Percentiles rank a stretch among this genome's conserved stretches.
These are phyloP conservation scores for Phodopus roborovskii DNA, from an alignment of 2,113 vertebrate species.

Conservation along the genomic window DNA sequence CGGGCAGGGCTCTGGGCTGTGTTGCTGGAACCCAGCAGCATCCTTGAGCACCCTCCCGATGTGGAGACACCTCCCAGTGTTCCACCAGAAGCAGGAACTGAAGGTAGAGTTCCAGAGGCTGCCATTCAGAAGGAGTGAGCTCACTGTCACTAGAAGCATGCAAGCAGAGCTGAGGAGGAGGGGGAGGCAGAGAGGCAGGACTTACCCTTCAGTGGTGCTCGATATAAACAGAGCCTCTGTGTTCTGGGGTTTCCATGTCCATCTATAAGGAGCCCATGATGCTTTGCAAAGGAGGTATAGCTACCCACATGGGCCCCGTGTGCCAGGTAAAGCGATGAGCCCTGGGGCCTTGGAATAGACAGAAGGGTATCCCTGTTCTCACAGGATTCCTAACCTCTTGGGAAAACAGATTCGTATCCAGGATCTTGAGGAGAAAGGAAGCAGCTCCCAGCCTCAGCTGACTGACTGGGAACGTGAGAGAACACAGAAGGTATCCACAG, in stretches of 20 bases:
- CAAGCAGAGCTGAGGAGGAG: background rate
- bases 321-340: background rate
- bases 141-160: background rate
- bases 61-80: background rate
- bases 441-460: background rate
- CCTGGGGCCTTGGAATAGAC: background rate
- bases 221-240: background rate
- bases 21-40: background rate
- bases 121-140: background rate
- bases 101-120: background rate
- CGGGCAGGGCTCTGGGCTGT: background rate
- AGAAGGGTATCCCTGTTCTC: background rate
- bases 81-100: background rate
- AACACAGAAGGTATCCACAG: background rate
- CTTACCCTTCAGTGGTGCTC: background rate
- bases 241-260: background rate
- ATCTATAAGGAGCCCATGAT: background rate
- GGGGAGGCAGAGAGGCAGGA: background rate
- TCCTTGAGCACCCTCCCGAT: background rate
- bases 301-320: background rate
- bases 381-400: background rate
- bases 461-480: background rate
- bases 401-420: background rate
- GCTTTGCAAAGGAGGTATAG: background rate
- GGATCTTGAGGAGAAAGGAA: background rate